Conservation (phyloP, 2,888 invertebrate genomes). For the Clitarchus hookeri region DNA sequence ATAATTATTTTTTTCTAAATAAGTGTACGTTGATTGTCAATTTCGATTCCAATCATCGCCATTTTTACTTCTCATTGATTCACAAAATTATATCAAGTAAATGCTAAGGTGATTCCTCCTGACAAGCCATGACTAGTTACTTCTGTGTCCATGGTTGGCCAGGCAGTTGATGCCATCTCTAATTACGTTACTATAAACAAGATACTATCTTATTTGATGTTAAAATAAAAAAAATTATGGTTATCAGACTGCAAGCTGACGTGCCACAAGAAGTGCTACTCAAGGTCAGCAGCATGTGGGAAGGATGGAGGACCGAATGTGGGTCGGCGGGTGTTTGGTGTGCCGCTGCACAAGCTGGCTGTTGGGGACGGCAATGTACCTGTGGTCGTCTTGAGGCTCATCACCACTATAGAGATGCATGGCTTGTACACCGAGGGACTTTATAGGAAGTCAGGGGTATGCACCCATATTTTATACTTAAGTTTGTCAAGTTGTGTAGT, state of each 20-base stretch:
- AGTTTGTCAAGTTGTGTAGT: not conserved
- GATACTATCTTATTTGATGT: too few relatives aligned
- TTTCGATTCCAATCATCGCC: too few relatives aligned
- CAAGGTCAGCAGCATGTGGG: constrained; percentile 64
- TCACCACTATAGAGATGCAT: constrained; percentile 88
- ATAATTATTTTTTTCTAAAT: too few relatives aligned
- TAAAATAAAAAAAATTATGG: not conserved
- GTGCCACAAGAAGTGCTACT: constrained; percentile 93
- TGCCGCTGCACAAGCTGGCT: constrained; percentile 74
- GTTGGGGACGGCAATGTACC: constrained; percentile 82
- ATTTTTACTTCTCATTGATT: too few relatives aligned
- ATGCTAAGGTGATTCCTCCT: too few relatives aligned
- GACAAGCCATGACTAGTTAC: too few relatives aligned
- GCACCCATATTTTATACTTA: constrained; percentile 48
- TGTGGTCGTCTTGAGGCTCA: constrained; percentile 82
- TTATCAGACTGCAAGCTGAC: constrained; percentile 80
- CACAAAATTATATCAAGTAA: too few relatives aligned
- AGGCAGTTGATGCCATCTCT: too few relatives aligned
- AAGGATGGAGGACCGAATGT: constrained; percentile 49
- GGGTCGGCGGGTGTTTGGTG: constrained; percentile 73
- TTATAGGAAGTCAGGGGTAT: constrained; percentile 89
- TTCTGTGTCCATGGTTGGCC: too few relatives aligned
- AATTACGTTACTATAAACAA: too few relatives aligned
- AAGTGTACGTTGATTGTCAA: too few relatives aligned
- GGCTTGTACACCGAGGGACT: constrained; percentile 92